phyloP scores from a whole-genome alignment of 35 echinoderm and acorn worm genomes.

The Strongylocentrotus purpuratus region DNA sequence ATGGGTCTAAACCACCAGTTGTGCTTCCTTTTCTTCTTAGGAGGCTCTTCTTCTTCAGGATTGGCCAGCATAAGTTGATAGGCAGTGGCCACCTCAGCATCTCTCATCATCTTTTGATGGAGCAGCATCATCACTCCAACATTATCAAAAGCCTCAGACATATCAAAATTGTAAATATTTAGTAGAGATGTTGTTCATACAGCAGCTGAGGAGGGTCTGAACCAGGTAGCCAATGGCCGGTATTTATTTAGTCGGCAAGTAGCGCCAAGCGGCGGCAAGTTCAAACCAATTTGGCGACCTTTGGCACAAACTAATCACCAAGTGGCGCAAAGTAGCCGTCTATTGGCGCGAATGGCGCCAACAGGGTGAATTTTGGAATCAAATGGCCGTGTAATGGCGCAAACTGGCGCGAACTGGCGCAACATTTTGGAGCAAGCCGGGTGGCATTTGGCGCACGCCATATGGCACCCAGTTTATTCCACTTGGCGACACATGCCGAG shows the following conservation, averaged over 20 bases:
- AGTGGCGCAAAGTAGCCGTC: slow-evolving; percentile 53
- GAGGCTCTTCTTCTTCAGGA: slow-evolving; percentile 27
- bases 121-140: slow-evolving; percentile 19
- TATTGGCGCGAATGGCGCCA: slow-evolving; percentile 21
- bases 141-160: too few relatives aligned
- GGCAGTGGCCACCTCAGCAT: slow-evolving; percentile 34
- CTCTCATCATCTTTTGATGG: slow-evolving; percentile 26
- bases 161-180: slow-evolving; percentile 49
- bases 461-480: slow-evolving; percentile 56
- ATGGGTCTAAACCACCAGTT: not conserved
- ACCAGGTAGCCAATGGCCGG: slow-evolving; percentile 11
- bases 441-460: slow-evolving; percentile 54
- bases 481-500: slow-evolving; percentile 53
- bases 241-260: slow-evolving; percentile 40
- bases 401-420: slow-evolving; percentile 50
- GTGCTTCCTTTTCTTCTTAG: not conserved
- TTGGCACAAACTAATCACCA: slow-evolving; percentile 56
- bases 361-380: slow-evolving; percentile 49
- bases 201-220: not conserved
- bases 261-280: slow-evolving; percentile 45
- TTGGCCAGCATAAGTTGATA: slow-evolving; percentile 22
- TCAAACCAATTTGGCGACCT: slow-evolving; percentile 51
- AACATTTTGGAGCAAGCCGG: slow-evolving; percentile 41
- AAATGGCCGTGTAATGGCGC: slow-evolving; percentile 55
- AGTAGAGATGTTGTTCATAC: slow-evolving; percentile 42